Evolutionary conservation across 2,797 vertebrate species (phyloP).

Genomic region (Megalops cyprinoides): DNA sequence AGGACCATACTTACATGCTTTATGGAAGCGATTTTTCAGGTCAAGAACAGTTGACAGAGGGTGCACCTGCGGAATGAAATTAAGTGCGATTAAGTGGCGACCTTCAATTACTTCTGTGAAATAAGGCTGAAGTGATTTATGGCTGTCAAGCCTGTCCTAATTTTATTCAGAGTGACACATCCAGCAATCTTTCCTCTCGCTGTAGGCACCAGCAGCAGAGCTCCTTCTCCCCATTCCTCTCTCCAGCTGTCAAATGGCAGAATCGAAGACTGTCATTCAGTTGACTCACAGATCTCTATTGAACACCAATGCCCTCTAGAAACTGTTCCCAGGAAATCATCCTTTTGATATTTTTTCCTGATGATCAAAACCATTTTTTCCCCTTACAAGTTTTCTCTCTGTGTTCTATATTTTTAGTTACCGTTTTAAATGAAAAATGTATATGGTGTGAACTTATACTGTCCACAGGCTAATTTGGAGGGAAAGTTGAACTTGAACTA

Average conservation of each 20-base stretch:
- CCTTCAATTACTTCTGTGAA: slow-evolving; percentile 52
- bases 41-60: slow-evolving; percentile 75
- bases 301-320: slow-evolving; percentile 48
- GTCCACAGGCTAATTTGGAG: slow-evolving; percentile 46
- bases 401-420: neutral
- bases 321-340: slow-evolving; percentile 43
- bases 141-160: slow-evolving; percentile 50
- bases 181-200: slow-evolving; percentile 46
- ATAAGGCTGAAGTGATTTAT: slow-evolving; percentile 54
- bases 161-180: slow-evolving; percentile 55
- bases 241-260: slow-evolving; percentile 31
- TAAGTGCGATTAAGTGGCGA: slow-evolving; percentile 59
- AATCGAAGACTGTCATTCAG: slow-evolving; percentile 56
- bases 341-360: slow-evolving; percentile 31
- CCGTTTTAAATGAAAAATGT: neutral
- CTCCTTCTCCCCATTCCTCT: slow-evolving; percentile 39
- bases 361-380: slow-evolving; percentile 22
- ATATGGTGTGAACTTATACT: neutral
- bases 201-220: slow-evolving; percentile 54
- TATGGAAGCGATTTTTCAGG: slow-evolving; percentile 79
- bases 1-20: slow-evolving; percentile 71
- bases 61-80: slow-evolving; percentile 68
- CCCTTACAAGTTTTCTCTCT: neutral
- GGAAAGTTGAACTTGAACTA: slow-evolving; percentile 60
- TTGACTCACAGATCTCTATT: slow-evolving; percentile 54